Evolutionary conservation across 1,140 invertebrate species (phyloP).

Genomic region (Heliconius hermathena): DNA sequence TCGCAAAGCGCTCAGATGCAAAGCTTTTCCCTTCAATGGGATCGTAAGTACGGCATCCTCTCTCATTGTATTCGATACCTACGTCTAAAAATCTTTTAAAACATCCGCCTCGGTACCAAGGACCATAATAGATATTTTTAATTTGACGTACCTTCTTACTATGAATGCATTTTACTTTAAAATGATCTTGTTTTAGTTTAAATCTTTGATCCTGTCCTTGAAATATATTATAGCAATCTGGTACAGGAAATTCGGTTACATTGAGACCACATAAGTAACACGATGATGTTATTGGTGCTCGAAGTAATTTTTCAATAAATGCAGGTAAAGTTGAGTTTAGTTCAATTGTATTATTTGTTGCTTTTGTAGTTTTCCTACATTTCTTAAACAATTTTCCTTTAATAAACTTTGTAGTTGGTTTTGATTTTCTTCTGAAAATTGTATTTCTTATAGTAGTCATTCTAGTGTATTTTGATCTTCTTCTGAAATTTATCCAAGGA

Average conservation of each 20-base stretch:
- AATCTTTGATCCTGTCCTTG: conserved; percentile 24
- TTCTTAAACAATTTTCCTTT: no score
- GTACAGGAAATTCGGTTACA: conserved; percentile 30
- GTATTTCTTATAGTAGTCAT: background rate
- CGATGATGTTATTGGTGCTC: conserved; percentile 11
- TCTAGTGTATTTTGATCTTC: background rate
- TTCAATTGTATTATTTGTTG: conserved; percentile 12
- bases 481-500: background rate
- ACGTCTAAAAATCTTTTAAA: conserved; percentile 54
- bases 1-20: conserved; percentile 41
- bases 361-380: background rate
- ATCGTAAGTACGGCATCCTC: conserved; percentile 44
- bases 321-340: background rate
- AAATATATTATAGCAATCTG: conserved; percentile 35
- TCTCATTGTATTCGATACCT: conserved; percentile 45
- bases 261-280: conserved; percentile 46
- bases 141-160: background rate
- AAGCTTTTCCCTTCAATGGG: conserved; percentile 33
- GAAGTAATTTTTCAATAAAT: conserved; percentile 1
- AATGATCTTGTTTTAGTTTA: conserved; percentile 2
- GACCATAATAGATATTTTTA: conserved; percentile 29
- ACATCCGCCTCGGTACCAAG: conserved; percentile 42
- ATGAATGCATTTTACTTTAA: conserved; percentile 39
- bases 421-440: background rate
- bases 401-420: no score